Conservation (phyloP, 2,888 invertebrate species). For the Spisula subtruncata region DNA sequence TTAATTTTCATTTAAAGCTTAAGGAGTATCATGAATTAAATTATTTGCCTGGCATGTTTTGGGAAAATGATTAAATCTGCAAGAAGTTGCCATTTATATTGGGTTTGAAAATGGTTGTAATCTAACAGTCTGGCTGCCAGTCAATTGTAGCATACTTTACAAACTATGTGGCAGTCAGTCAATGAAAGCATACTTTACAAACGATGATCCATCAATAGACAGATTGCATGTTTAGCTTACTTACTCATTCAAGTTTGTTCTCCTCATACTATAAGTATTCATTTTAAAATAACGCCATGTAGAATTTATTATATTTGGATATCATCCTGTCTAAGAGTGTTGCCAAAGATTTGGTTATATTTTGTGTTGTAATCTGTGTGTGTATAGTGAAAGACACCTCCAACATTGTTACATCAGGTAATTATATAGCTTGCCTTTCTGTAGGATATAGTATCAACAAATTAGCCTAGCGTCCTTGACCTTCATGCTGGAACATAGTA, state of each 20-base stretch:
- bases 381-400: neutral
- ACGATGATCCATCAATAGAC: too few relatives aligned
- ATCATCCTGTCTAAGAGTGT: neutral
- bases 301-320: neutral
- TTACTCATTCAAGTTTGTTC: neutral
- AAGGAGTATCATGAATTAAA: neutral
- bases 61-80: neutral
- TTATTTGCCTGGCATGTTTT: neutral
- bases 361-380: neutral
- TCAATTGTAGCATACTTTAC: too few relatives aligned
- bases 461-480: too few relatives aligned
- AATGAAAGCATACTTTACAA: too few relatives aligned
- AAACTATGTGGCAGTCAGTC: too few relatives aligned
- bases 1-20: neutral
- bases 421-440: slow-evolving; percentile 11
- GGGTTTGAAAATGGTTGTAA: too few relatives aligned
- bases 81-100: too few relatives aligned
- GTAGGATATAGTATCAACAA: neutral
- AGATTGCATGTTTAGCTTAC: too few relatives aligned
- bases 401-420: slow-evolving; percentile 5
- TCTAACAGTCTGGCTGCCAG: too few relatives aligned
- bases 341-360: slow-evolving; percentile 20
- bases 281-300: neutral
- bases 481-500: too few relatives aligned
- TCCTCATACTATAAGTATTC: neutral